Percentiles rank a stretch among this genome's conserved stretches.
These are phyloP conservation scores for Sciurus carolinensis DNA, from an alignment of 2,797 vertebrate species.

Conservation along the genomic window DNA sequence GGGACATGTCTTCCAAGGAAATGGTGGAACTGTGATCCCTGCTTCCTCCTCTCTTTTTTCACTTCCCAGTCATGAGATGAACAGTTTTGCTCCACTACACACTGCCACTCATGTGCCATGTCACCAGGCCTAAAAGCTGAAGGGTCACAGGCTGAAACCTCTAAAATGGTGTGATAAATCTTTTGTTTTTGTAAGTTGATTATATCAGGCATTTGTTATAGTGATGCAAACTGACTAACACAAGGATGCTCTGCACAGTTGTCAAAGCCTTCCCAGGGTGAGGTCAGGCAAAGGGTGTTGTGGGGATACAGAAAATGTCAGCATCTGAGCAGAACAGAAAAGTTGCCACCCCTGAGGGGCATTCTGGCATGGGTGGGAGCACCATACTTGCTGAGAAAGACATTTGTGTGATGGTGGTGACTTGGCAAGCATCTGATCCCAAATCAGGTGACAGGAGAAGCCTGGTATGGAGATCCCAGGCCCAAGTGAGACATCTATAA, in stretches of 20 bases:
- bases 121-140: not conserved
- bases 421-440: not conserved
- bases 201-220: not conserved
- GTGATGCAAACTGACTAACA: not conserved
- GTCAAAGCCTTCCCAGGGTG: not conserved
- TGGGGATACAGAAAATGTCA: not conserved
- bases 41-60: not conserved
- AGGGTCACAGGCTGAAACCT: not conserved
- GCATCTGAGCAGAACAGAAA: not conserved
- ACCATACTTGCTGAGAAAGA: not conserved
- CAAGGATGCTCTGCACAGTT: not conserved
- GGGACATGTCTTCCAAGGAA: not conserved
- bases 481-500: not conserved
- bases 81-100: not conserved
- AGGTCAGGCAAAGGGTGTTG: not conserved
- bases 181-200: not conserved
- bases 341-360: no score
- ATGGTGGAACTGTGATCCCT: no score
- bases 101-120: no score
- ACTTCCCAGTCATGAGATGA: not conserved
- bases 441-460: accelerated
- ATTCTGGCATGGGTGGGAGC: not conserved
- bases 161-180: not conserved
- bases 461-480: no score
- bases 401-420: accelerated